Base-by-base conservation (phyloP, 2,888 invertebrate species). In the Xestoiulus laeticollis region DNA sequence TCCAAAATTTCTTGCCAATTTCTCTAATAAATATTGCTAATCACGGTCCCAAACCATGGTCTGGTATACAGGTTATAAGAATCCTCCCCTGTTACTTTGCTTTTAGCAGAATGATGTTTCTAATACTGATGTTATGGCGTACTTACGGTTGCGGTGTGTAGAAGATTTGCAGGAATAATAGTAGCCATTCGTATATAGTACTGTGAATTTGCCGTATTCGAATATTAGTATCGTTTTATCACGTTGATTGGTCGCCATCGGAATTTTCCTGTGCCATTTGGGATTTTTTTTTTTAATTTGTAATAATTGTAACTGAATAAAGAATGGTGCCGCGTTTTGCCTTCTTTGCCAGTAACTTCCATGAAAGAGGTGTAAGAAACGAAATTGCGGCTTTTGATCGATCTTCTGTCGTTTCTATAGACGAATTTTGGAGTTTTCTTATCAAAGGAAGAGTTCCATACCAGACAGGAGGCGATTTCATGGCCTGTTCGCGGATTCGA, bases 181-280 rank as follows among this genome's bases (percentile, higher is more conserved):
- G 59, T 59, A 59, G 59, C 59, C 78, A 22, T 30, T 78, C 30
- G 30, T 78, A 78, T 78, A 78, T 26, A 30, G 12, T 48, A 22
- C 78, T 30, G 78, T 78, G 30, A 78, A 30, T 78, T 30, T 78
- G 78, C 78, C 78, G 78, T 78, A 78, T 78, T 78, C 78, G 78
- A 78, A 78, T 78, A 30, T 78, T 78, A 78, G 30, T 78, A 78
- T 78, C 30, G 78, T 78, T 5, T 14, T 14, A 30, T 22, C 78
- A 78, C 78, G 30, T 78, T n/a, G 78, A 78, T 30, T 26, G 78
- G 78, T 78, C 12, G 78, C 30, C 78, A 78, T 78, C 30, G 30
- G 78, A 78, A 14, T 26, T 78, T 78, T 78, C 30, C 78, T 78
- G 12, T 68, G 14, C 78, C 14, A 68, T 78, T 12, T 26, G 30